Base-by-base conservation (phyloP, 2,888 invertebrate genomes). In the Teleogryllus oceanicus region DNA sequence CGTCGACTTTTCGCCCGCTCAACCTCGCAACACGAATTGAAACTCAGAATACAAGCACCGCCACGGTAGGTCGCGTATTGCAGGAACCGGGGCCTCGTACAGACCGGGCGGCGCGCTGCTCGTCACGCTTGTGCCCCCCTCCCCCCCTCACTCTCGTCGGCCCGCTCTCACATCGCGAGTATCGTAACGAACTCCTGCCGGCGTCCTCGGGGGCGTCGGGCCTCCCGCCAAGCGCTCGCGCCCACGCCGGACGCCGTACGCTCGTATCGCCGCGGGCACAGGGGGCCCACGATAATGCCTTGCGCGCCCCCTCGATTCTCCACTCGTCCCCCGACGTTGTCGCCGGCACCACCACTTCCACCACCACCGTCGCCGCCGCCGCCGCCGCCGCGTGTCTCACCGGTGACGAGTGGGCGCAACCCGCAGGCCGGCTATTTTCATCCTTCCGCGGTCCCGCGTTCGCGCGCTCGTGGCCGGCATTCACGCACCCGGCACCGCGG, bases 351-450 rank as follows among this genome's bases (percentile, higher is more conserved):
- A 8, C 75, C 76, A 75, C 74, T 77, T 1, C 37, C 74, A 18
- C 75, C 50, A 8, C 75, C 76, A 75, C 74, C 79, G 16, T 13
- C 21, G 21, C 37, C 74, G 51, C 62, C n/a, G 5, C 49, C 1
- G 3, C n/a, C 62, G 62, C 16, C 62, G 16, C 62, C n/a, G n/a
- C n/a, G 62, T 62, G 62, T 62, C 62, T n/a, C 62, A 62, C 62
- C 62, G 62, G 62, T 62, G 62, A 62, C 24, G 76, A 76, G 37
- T 21, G 76, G 13, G 76, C 76, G 76, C 76, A 76, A 24, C 76
- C 76, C 24, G 76, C 76, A 74, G n/a, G 76, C 20, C 76, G 76
- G 16, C 76, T 24, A 37, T 76, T 76, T 37, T 24, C 76, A 76
- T 21, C 76, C 37, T 76, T 76, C 37, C 76, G 76, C 21, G 76